Base-by-base conservation (phyloP, 2,888 invertebrate species). In the Podotricha telesiphe region DNA sequence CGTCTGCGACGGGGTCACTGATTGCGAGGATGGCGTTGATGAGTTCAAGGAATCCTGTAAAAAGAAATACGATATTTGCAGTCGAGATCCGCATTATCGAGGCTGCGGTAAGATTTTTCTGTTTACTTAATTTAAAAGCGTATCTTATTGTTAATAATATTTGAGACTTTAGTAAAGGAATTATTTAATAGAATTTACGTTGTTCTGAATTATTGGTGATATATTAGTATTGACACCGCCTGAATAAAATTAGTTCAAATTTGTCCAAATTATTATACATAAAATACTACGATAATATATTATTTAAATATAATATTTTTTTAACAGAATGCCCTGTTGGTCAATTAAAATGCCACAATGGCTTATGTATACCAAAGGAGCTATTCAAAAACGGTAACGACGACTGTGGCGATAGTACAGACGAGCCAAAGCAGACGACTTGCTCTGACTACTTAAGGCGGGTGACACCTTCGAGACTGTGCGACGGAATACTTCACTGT, bases 401-500 rank as follows among this genome's bases (percentile, higher is more conserved):
- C 42, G 96, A 97, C 78, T 97, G 97, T 79, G 94, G 92, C 0
- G 97, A 97, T 79, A 91, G 93, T 17, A 95, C 95, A 5, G 97
- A 97, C 79, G 97, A 97, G 80, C 93, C 93, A 0, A 84, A 83
- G 0, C 86, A 87, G 15, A 95, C 95, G 67, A 94, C 93, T 15
- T 96, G 96, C 76, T 94, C 94, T 11, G 93, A 94, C 37, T 96
- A 96, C 79, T 86, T 97, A 67, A 92, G 94, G 74, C 88, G 95
- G n/a, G 95, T 95, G 0, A 93, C 94, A 78, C 96, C 96, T 0
- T 89, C 93, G 0, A 94, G 94, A 75, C 88, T 97, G 5, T 98
- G 97, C 80, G 96, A 97, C 79, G 96, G 96, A 0, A 88, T 94
- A 7, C 88, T 96, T 8, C 95, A 97, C 80, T 97, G 97, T 79